Base-by-base conservation (phyloP, 1,140 invertebrate genomes). In the Periplaneta americana region DNA sequence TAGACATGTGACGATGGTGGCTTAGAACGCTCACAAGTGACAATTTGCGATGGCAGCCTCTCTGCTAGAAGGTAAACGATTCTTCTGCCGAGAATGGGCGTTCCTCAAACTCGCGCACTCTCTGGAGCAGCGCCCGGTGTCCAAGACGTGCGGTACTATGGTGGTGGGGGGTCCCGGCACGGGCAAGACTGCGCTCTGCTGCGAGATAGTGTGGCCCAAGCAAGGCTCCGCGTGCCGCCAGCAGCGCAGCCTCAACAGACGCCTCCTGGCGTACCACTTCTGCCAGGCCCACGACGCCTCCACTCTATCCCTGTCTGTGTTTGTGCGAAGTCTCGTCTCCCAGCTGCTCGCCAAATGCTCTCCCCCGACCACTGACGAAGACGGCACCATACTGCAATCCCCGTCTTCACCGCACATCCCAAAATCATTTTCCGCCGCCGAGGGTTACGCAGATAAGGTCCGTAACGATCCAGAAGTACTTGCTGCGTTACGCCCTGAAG, bases 51-150 rank as follows among this genome's bases (percentile, higher is more conserved):
- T 85, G 85, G 84, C 85, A 77, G 82, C 82, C 33, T 86, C 86
- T 57, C 84, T 86, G n/a, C 83, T 88, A 74, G 86, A 89, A 82
- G 87, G 87, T 31, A 93, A 93, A 85, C 91, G 92, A 78, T 94
- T 95, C 86, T 93, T 93, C 87, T 95, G 94, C 85, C 92, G 98
- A 22, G 97, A 98, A 88, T 99, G 97, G 98, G 96, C 96, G 2
- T 97, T 98, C 84, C 94, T 96, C 86, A 98, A 98, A 88, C 91
- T 99, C n/a, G 93, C 94, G 3, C 94, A 98, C 84, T 97, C 96
- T 83, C 86, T 99, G 83, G 97, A 98, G 84, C 94, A 96, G 85
- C 87, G 95, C 76, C 93, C 94, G 0, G 91, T 92, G 11, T 93
- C 93, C 77, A 94, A 94, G 85, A 93, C 93, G 1, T 95, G 95